phyloP scores from a whole-genome alignment of 2,113 vertebrate species.

The Muntiacus reevesi region DNA sequence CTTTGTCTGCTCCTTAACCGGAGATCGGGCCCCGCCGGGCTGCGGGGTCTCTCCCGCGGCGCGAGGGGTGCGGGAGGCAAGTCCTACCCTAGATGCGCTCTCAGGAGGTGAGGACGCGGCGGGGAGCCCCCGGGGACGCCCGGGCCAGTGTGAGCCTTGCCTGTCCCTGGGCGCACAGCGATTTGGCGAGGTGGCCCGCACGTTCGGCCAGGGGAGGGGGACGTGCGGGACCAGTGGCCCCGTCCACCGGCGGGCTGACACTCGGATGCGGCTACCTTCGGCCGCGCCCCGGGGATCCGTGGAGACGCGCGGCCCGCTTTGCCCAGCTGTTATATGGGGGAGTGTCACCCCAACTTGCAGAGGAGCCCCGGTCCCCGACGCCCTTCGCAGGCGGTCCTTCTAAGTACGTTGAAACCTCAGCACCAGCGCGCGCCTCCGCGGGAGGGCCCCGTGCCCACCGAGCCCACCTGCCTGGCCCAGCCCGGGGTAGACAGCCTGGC shows the following conservation, averaged over 20 bases:
- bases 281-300: too few species aligned
- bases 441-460: conserved; percentile 34
- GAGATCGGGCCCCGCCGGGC: background rate
- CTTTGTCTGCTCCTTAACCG: conserved; percentile 10
- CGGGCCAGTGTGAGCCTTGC: background rate
- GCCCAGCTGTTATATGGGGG: background rate
- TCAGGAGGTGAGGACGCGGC: conserved; percentile 27
- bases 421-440: conserved; percentile 73
- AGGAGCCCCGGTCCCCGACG: background rate
- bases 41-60: background rate
- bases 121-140: background rate
- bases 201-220: background rate
- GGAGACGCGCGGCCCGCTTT: background rate
- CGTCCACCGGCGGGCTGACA: background rate
- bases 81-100: background rate
- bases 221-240: background rate
- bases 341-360: background rate
- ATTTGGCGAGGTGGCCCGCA: background rate
- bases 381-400: conserved; percentile 78
- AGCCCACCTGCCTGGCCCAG: background rate
- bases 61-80: background rate
- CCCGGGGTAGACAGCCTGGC: fast-evolving
- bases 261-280: background rate
- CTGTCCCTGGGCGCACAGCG: background rate
- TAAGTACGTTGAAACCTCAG: conserved; percentile 77